Base-by-base conservation (phyloP, 2,113 vertebrate genomes). In the Bubalus kerabau region DNA sequence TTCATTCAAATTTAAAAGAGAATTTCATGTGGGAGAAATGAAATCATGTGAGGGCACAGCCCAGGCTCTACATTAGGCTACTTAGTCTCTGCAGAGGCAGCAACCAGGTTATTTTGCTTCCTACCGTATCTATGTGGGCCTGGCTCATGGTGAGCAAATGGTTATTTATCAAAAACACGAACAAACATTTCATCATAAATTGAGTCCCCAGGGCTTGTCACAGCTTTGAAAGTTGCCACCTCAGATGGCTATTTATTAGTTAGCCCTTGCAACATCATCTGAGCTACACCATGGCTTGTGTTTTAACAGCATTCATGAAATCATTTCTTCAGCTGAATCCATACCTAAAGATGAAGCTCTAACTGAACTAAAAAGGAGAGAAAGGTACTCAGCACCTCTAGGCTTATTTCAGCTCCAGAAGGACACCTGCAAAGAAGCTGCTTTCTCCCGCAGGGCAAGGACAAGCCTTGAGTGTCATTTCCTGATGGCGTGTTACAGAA, bases 1-100 rank as follows among this genome's bases (percentile, higher is more conserved):
- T 40, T 59, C 56, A 91, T 78, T 91, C 71, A 91, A 64, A 78
- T 93, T 43, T 78, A 84, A 94, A 90, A 95, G 13, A 76, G 30
- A 95, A 94, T 60, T 11, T 54, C 52, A 92, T 3, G 12, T 26
- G 26, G 64, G 56, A 74, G 52, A 92, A 86, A 83, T 46, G 67
- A 94, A 71, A 59, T 17, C 21, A n/a, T 5, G 19, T 5, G 6
- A 36, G 56, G 50, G 24, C 32, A 50, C 3, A 21, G 60, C 11
- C 71, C 23, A 43, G 23, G 54, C 23, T 83, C 40, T 28, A 40
- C 10, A 46, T 83, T 43, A 67, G 60, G 24, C 30, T 57, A 32
- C 57, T 54, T 46, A 1, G 46, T 48, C 21, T 90, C 28, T 1
- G 6, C 14, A 81, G 54, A 78, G 43, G 14, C 50, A 93, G 59